Evolutionary conservation across 2,888 invertebrate genomes (phyloP).

Genomic region (Dicranocentrus wangi): DNA sequence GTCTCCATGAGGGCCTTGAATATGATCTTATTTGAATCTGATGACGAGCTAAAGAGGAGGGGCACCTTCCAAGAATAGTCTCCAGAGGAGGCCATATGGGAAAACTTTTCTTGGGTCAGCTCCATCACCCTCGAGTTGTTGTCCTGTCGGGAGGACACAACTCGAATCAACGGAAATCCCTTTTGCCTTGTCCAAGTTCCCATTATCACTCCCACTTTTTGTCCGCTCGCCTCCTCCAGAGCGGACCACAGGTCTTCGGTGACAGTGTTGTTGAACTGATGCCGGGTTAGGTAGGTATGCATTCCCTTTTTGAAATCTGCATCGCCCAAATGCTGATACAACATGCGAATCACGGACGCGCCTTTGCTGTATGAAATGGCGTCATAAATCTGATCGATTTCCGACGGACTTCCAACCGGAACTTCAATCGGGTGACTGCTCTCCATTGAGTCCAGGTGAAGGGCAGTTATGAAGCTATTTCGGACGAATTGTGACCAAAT

Average conservation of each 20-base stretch:
- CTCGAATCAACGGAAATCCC: conserved; percentile 17
- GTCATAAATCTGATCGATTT: conserved; percentile 74
- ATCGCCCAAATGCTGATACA: conserved; percentile 72
- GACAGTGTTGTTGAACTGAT: conserved; percentile 75
- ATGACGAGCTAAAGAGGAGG: conserved; percentile 85
- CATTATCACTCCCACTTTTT: conserved; percentile 94
- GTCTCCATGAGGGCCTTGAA: conserved; percentile 79
- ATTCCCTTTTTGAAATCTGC: conserved; percentile 75
- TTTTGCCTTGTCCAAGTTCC: conserved; percentile 93
- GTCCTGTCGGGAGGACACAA: conserved; percentile 75
- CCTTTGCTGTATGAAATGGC: conserved; percentile 74
- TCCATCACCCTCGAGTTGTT: conserved; percentile 82
- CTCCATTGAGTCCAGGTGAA: conserved; percentile 76
- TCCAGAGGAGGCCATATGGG: conserved; percentile 30
- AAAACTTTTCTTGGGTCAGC: conserved; percentile 88
- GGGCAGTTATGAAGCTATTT: conserved; percentile 78
- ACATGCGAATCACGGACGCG: conserved; percentile 76
- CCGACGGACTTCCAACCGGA: conserved; percentile 72
- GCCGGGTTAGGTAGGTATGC: conserved; percentile 75
- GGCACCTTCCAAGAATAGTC: conserved; percentile 89
- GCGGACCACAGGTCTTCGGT: conserved; percentile 76
- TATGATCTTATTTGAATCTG: conserved; percentile 80
- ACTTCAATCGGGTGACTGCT: conserved; percentile 75
- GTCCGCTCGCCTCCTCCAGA: conserved; percentile 90
- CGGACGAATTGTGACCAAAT: too few relatives aligned